These are phyloP conservation scores for Sula dactylatra DNA, from an alignment of 2,113 vertebrate genomes.

Conservation along the genomic window DNA sequence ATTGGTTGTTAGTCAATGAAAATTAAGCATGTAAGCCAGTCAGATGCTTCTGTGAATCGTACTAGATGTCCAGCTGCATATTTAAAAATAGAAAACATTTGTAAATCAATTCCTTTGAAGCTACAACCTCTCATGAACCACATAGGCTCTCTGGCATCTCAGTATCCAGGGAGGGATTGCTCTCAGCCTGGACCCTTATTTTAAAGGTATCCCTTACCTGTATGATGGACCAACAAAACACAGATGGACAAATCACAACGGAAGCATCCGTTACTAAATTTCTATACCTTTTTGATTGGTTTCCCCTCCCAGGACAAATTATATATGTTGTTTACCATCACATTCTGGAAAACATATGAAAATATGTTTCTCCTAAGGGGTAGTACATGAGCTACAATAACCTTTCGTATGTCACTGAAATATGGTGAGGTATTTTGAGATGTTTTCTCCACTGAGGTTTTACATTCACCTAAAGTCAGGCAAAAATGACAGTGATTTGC, in stretches of 20 bases:
- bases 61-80: background rate
- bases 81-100: constrained; percentile 13
- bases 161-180: background rate
- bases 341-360: background rate
- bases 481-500: background rate
- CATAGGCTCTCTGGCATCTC: background rate
- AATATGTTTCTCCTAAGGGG: background rate
- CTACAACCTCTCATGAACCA: background rate
- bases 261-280: background rate
- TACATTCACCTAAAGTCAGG: background rate
- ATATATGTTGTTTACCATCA: background rate
- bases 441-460: background rate
- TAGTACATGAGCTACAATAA: background rate
- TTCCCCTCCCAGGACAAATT: background rate
- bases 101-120: constrained; percentile 6
- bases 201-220: background rate
- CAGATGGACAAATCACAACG: background rate
- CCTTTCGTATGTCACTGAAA: background rate
- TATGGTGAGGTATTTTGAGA: background rate
- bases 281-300: background rate
- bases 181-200: background rate
- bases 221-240: background rate
- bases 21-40: background rate
- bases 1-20: background rate
- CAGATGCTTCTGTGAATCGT: background rate